Evolutionary conservation across 2,797 vertebrate species (phyloP).

Genomic region (Sus cebifrons): DNA sequence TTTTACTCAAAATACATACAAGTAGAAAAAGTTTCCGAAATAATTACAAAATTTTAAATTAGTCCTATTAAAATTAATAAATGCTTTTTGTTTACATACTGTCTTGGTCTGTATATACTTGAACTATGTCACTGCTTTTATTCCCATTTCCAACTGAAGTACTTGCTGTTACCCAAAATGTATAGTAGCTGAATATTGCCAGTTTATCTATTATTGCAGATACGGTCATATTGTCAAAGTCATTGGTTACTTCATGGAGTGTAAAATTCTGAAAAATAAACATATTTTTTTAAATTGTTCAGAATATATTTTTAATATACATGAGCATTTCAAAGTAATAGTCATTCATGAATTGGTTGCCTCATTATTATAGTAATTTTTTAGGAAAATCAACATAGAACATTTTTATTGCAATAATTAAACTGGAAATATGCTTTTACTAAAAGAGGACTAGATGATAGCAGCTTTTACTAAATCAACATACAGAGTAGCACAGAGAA

Average conservation of each 20-base stretch:
- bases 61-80: slow-evolving; percentile 57
- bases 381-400: background rate
- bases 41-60: slow-evolving; percentile 41
- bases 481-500: background rate
- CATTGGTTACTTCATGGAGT: slow-evolving; percentile 86
- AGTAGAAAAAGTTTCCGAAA: slow-evolving; percentile 30
- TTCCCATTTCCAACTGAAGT: slow-evolving; percentile 95
- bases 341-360: background rate
- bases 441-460: slow-evolving; percentile 28
- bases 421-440: slow-evolving; percentile 38
- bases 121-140: slow-evolving; percentile 93
- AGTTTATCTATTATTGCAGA: slow-evolving; percentile 92
- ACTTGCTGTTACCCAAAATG: slow-evolving; percentile 96
- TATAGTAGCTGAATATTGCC: slow-evolving; percentile 94
- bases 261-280: slow-evolving; percentile 92
- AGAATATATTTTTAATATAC: slow-evolving; percentile 48
- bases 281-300: slow-evolving; percentile 66
- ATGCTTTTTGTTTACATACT: slow-evolving; percentile 92
- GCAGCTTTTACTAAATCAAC: slow-evolving; percentile 44
- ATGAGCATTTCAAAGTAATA: slow-evolving; percentile 67
- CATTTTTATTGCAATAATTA: slow-evolving; percentile 57
- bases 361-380: slow-evolving; percentile 14
- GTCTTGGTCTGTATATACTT: slow-evolving; percentile 94
- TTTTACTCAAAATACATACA: background rate
- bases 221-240: slow-evolving; percentile 83